Evolutionary conservation across 2,797 vertebrate species (phyloP).

Genomic region (Melanotaenia nigrans): DNA sequence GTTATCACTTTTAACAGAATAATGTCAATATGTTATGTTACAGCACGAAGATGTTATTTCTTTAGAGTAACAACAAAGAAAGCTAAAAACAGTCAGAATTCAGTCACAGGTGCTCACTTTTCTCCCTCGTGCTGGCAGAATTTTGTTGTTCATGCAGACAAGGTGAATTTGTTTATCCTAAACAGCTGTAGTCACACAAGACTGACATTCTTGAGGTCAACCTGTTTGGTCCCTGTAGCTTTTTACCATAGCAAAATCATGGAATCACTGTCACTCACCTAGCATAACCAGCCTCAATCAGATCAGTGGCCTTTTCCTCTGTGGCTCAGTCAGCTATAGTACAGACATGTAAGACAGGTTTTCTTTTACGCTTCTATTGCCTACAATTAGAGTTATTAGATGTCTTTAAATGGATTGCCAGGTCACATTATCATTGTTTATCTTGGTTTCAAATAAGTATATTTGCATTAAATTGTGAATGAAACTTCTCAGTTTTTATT

Average conservation of each 20-base stretch:
- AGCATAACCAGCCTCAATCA: neutral
- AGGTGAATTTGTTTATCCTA: neutral
- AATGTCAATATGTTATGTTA: neutral
- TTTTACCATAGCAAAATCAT: neutral
- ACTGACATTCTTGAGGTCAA: neutral
- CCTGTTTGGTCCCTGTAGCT: neutral
- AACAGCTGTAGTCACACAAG: neutral
- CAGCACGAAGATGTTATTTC: neutral
- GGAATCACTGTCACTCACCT: neutral
- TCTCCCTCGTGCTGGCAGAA: neutral
- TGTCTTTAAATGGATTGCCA: neutral
- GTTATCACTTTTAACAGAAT: neutral
- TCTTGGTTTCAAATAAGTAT: neutral
- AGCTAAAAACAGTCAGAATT: neutral
- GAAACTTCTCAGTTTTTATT: neutral
- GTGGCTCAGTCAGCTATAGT: neutral
- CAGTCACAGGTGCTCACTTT: neutral
- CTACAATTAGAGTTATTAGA: neutral
- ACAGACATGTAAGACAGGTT: neutral
- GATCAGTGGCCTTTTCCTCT: neutral
- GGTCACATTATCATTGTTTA: neutral
- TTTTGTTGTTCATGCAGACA: too few species aligned
- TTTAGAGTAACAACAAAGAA: neutral
- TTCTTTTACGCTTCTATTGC: neutral
- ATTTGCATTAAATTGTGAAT: neutral